These are phyloP conservation scores for Lepetodrilus schrolli DNA, from an alignment of 2,888 invertebrate species.

Conservation along the genomic window DNA sequence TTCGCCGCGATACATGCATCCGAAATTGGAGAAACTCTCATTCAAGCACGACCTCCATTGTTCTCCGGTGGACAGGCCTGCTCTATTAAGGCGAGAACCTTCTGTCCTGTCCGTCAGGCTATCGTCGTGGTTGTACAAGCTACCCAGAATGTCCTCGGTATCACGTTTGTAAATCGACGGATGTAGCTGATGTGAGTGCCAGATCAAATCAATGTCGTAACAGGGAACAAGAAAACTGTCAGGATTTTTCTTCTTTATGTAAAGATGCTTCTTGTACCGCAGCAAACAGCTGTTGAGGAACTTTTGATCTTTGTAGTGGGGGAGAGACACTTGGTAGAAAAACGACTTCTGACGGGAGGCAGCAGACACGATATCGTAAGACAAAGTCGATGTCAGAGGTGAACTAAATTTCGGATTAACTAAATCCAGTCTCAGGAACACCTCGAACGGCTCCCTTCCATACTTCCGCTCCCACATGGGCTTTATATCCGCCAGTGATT, in stretches of 20 bases:
- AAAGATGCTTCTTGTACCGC: conserved; percentile 74
- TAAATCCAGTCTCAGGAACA: conserved; percentile 40
- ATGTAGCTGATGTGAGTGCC: conserved; percentile 77
- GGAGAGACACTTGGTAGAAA: conserved; percentile 77
- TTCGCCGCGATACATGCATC: conserved; percentile 77
- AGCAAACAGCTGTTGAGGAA: conserved; percentile 74
- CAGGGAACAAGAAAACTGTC: conserved; percentile 76
- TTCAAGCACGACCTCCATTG: conserved; percentile 73
- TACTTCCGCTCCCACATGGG: conserved; percentile 58
- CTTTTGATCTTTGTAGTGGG: conserved; percentile 76
- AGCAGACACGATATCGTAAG: conserved; percentile 76
- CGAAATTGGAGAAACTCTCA: conserved; percentile 74
- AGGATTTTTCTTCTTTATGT: conserved; percentile 73
- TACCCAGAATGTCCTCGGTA: conserved; percentile 50
- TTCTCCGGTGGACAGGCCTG: conserved; percentile 73
- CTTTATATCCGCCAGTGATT: conserved; percentile 36
- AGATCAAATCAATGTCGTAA: conserved; percentile 77
- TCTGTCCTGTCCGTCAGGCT: conserved; percentile 75
- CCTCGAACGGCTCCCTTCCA: conserved; percentile 56
- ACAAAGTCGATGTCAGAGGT: conserved; percentile 44
- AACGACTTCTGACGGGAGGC: conserved; percentile 76
- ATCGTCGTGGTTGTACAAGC: conserved; percentile 77
- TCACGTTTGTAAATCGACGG: conserved; percentile 65
- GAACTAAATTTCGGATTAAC: conserved; percentile 28
- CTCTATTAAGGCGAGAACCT: conserved; percentile 74